Evolutionary conservation across 2,113 vertebrate species (phyloP), one percentile per base, ranked within the genome.

Genomic region (Cynopterus brachyotis): DNA sequence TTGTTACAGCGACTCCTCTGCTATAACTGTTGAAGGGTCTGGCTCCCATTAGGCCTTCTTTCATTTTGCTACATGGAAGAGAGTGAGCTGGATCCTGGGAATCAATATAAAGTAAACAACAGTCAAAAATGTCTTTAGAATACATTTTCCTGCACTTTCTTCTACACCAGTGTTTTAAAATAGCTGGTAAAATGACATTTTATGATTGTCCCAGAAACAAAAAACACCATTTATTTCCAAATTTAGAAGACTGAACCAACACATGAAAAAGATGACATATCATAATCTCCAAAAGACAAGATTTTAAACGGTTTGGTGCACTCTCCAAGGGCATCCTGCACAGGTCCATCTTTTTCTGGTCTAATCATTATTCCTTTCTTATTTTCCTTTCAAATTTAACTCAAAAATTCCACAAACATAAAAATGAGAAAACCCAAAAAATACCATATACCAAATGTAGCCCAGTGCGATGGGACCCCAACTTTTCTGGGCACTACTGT

Each of bases 341-440:
- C 2, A 96, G n/a, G 9, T 88, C 19, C 6, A 45, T 87, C 50
- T 93, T 95, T 97, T 91, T 95, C 70, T 92, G 60, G n/a, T 80
- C 75, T 83, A 80, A 72, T 96, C 50, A 94, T 62, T 97, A 78
- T 60, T 91, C 47, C 72, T 95, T 95, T 95, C 85, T 47, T 90
- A 79, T 76, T 76, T 50, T 91, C 28, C 57, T 42, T 93, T 57
- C 73, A 40, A 53, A 0, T 62, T 95, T 94, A 93, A 96, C 95
- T 96, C 95, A 93, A 95, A 96, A 89, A 45, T 2, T 83, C 53
- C 92, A 97, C 66, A 69, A 87, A 92, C 30, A 96, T 15, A 75
- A 11, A 19, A 42, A 53, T 16, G 55, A 96, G 76, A 87, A 95
- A 95, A 89, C 7, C 30, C 60, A 72, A 60, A 82, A 32, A 72